phyloP scores from a whole-genome alignment of 1,140 invertebrate genomes.

The Stenopsyche tienmushanensis region DNA sequence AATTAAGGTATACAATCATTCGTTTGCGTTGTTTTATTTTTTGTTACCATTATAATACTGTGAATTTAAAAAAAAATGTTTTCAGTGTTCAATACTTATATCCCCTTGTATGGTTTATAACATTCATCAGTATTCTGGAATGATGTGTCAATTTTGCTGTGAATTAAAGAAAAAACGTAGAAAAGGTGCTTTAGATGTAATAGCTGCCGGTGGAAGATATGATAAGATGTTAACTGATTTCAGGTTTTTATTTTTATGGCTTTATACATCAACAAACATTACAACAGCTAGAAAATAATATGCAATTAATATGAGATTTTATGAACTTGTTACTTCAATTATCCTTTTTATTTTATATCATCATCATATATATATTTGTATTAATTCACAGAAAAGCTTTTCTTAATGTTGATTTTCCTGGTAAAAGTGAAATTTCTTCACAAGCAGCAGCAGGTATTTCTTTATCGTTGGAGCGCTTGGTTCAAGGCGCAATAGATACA shows the following conservation, averaged over 20 bases:
- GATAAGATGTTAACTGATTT: conserved; percentile 48
- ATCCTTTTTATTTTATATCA: neutral
- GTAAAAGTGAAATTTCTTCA: too few species aligned
- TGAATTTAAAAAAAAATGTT: conserved; percentile 25
- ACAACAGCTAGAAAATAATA: too few species aligned
- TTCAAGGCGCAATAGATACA: conserved; percentile 56
- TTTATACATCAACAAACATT: too few species aligned
- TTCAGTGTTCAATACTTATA: conserved; percentile 62
- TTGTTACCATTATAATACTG: neutral
- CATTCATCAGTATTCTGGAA: conserved; percentile 66
- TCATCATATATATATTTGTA: neutral
- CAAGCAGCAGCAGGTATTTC: conserved; percentile 71
- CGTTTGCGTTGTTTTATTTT: conserved; percentile 5
- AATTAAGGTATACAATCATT: conserved; percentile 71
- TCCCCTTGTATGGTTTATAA: conserved; percentile 66
- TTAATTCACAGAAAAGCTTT: neutral
- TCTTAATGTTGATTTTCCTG: neutral
- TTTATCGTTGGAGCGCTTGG: conserved; percentile 68
- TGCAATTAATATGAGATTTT: too few species aligned
- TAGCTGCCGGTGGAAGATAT: conserved; percentile 68
- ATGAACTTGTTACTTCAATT: neutral
- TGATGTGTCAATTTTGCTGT: conserved; percentile 71
- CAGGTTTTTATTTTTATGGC: conserved; percentile 36
- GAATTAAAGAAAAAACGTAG: conserved; percentile 62
- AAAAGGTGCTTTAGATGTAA: conserved; percentile 56